A percentile compares a stretch with the other conserved stretches of the same genome.
Conservation (phyloP, 2,888 invertebrate genomes). For the Galeopsomyia nigrocyanea region DNA sequence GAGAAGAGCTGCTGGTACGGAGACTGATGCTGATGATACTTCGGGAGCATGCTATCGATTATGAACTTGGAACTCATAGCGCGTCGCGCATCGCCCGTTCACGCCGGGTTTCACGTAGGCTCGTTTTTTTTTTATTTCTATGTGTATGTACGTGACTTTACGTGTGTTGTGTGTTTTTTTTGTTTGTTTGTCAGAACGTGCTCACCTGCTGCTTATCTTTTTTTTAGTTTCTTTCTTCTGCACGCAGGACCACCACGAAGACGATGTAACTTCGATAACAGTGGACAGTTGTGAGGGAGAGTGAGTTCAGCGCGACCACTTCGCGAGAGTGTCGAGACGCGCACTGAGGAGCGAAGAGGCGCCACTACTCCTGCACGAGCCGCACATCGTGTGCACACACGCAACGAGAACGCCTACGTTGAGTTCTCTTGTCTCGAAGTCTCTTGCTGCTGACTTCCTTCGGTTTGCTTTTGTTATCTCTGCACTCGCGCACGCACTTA, state of each 20-base stretch:
- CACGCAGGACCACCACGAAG: no score
- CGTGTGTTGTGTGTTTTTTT: conserved; percentile 10
- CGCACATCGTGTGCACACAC: conserved; percentile 17
- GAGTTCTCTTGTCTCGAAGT: conserved; percentile 11
- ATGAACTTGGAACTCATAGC: conserved; percentile 95
- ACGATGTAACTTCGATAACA: no score
- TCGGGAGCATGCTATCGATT: conserved; percentile 97
- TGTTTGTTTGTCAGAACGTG: conserved; percentile 7
- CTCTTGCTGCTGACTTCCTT: conserved; percentile 16
- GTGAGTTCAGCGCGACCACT: no score
- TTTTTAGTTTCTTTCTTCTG: no score
- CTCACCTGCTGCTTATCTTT: not conserved
- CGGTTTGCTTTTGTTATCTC: not conserved
- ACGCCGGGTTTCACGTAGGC: not conserved
- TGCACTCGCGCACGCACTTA: conserved; percentile 35
- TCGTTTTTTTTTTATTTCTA: no score
- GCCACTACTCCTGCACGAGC: conserved; percentile 16
- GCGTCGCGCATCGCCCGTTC: conserved; percentile 31
- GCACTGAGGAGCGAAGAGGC: conserved; percentile 25
- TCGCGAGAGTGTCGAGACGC: no score
- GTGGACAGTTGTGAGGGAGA: no score
- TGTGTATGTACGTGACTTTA: no score
- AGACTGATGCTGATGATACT: conserved; percentile 88
- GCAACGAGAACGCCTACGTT: conserved; percentile 5
- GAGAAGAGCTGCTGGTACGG: conserved; percentile 78